Evolutionary conservation across 2,888 invertebrate species (phyloP).

Genomic region (Tetragonisca angustula): DNA sequence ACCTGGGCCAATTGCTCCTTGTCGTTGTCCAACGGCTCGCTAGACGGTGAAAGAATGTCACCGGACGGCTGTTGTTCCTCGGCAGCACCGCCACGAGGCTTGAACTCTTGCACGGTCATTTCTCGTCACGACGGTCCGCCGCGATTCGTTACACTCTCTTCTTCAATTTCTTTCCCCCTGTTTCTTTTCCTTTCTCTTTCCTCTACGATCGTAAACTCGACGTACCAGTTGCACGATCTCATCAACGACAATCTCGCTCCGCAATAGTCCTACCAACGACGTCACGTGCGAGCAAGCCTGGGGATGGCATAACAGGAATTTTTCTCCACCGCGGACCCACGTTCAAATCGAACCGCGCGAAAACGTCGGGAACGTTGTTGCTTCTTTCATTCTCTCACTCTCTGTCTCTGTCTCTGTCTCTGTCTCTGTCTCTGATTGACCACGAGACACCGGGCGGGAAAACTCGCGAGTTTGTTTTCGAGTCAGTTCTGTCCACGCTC

Average conservation of each 20-base stretch:
- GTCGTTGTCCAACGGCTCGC: constrained; percentile 77
- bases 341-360: constrained; percentile 2
- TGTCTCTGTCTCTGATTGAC: background rate
- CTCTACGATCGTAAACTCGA: too few relatives aligned
- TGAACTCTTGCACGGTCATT: constrained; percentile 86
- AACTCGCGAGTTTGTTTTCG: constrained; percentile 21
- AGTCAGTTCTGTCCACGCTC: background rate
- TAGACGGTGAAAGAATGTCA: constrained; percentile 79
- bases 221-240: background rate
- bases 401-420: background rate
- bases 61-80: constrained; percentile 77
- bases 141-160: constrained; percentile 32
- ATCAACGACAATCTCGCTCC: constrained; percentile 15
- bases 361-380: background rate
- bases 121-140: constrained; percentile 44
- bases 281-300: constrained; percentile 36
- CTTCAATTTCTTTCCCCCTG: background rate
- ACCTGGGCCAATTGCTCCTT: constrained; percentile 73
- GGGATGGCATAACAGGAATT: constrained; percentile 43
- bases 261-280: constrained; percentile 35
- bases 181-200: too few relatives aligned
- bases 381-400: background rate
- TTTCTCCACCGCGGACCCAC: constrained; percentile 22
- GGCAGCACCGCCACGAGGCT: constrained; percentile 84
- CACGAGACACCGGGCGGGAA: constrained; percentile 39